These are phyloP conservation scores for Anthopleura sola DNA, from an alignment of 64 coral and sea anemone species.

Conservation along the genomic window DNA sequence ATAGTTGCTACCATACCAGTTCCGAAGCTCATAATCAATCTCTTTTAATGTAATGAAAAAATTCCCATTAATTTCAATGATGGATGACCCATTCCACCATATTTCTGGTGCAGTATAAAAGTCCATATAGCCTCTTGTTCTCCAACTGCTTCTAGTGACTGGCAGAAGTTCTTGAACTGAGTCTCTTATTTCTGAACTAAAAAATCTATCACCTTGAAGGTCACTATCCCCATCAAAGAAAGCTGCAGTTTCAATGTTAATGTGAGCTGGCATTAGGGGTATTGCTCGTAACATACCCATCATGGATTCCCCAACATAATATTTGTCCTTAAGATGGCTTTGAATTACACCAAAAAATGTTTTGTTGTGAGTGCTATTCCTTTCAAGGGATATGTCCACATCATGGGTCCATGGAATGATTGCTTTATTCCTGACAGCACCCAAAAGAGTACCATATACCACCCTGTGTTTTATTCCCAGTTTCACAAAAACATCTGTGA, in stretches of 20 bases:
- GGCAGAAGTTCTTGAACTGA: conserved; percentile 32
- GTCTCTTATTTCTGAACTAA: conserved; percentile 38
- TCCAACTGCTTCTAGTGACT: conserved; percentile 25
- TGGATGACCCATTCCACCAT: conserved; percentile 44
- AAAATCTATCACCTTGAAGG: conserved; percentile 41
- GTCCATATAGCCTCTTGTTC: conserved; percentile 62
- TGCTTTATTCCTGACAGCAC: conserved; percentile 46
- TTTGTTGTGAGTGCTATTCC: conserved; percentile 20
- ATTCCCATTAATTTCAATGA: conserved; percentile 53
- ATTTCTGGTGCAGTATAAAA: conserved; percentile 47
- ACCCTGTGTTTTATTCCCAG: conserved; percentile 50
- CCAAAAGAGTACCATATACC: conserved; percentile 56
- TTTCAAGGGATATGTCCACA: conserved; percentile 53
- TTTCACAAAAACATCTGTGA: conserved; percentile 10
- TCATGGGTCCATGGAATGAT: conserved; percentile 68
- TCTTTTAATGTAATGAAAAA: conserved; percentile 59
- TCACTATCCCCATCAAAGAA: conserved; percentile 38
- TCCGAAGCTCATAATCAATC: conserved; percentile 38
- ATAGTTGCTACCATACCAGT: conserved; percentile 54
- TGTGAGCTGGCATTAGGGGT: conserved; percentile 42
- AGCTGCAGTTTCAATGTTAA: conserved; percentile 33
- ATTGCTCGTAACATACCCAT: conserved; percentile 21
- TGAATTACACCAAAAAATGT: conserved; percentile 25
- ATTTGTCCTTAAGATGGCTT: conserved; percentile 30
- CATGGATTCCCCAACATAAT: conserved; percentile 57